Conservation (phyloP, 2,888 invertebrate genomes). For the Clepsis dumicolana region DNA sequence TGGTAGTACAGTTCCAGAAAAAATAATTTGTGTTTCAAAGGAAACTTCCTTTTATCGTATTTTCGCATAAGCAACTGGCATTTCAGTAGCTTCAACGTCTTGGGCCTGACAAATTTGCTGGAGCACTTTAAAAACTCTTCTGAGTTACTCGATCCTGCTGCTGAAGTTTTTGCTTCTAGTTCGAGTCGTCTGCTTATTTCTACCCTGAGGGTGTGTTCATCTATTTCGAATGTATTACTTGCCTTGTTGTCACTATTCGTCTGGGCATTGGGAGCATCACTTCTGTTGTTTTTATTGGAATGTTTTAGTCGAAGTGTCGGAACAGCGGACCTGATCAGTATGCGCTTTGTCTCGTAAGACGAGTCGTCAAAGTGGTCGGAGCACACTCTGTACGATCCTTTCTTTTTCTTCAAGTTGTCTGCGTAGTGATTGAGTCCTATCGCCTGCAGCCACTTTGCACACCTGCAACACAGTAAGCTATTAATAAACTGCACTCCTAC, state of each 20-base stretch:
- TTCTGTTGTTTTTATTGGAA: no score
- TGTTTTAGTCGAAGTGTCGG: neutral
- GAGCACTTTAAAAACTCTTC: neutral
- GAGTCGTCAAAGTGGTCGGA: conserved; percentile 13
- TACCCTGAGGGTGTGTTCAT: neutral
- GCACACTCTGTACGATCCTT: conserved; percentile 3
- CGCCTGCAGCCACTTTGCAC: neutral
- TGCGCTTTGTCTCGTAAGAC: neutral
- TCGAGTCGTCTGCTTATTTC: neutral
- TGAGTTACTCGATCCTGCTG: neutral
- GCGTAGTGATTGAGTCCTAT: neutral
- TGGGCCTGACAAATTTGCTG: neutral
- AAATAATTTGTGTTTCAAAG: neutral
- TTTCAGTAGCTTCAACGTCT: neutral
- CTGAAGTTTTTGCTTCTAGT: neutral
- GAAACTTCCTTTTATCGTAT: neutral
- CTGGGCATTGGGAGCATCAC: neutral
- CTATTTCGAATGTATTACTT: neutral
- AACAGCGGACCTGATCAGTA: neutral
- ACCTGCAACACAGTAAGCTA: neutral
- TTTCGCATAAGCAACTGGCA: neutral
- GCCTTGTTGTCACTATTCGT: neutral
- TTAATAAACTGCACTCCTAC: neutral
- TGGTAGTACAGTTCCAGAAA: conserved; percentile 4
- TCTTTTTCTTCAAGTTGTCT: neutral